phyloP scores from a whole-genome alignment of 1,140 invertebrate species.

The Listronotus bonariensis region DNA sequence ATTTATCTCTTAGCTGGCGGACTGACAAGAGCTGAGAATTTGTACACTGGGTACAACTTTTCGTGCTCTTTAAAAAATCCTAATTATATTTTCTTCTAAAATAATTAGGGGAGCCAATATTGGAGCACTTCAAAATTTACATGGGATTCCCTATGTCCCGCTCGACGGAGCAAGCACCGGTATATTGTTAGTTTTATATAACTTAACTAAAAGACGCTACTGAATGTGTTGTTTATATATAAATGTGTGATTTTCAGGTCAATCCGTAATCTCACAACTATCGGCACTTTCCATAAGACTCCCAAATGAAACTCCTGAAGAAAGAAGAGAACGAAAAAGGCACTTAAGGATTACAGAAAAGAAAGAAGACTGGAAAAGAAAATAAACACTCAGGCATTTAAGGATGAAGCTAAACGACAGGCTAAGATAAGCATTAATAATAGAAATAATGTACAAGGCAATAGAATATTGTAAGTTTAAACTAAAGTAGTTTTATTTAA shows the following conservation, averaged over 20 bases:
- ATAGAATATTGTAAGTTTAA: conserved; percentile 58
- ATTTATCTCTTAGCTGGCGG: too few relatives aligned
- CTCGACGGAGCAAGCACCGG: too few relatives aligned
- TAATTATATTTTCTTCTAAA: too few relatives aligned
- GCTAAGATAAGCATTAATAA: conserved; percentile 79
- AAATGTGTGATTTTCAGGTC: conserved; percentile 58
- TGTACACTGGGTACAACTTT: too few relatives aligned
- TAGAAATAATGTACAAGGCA: conserved; percentile 72
- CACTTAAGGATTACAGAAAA: conserved; percentile 81
- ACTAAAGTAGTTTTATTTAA: background rate
- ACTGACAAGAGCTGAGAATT: too few relatives aligned
- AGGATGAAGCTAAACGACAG: conserved; percentile 83
- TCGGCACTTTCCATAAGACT: conserved; percentile 74
- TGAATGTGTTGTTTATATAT: too few relatives aligned
- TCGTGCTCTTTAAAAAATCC: too few relatives aligned
- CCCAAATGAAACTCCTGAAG: conserved; percentile 82
- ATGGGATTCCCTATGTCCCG: too few relatives aligned
- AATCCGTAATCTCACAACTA: conserved; percentile 71
- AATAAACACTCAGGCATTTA: conserved; percentile 82
- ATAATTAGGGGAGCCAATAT: too few relatives aligned
- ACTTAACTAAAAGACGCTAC: too few relatives aligned
- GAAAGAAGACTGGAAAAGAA: conserved; percentile 88
- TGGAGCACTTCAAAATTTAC: too few relatives aligned
- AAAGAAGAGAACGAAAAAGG: conserved; percentile 80
- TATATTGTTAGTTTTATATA: too few relatives aligned